A percentile compares a stretch with the other conserved stretches of the same genome.
Evolutionary conservation across 2,797 vertebrate genomes (phyloP).

Genomic region (Esox masquinongy): DNA sequence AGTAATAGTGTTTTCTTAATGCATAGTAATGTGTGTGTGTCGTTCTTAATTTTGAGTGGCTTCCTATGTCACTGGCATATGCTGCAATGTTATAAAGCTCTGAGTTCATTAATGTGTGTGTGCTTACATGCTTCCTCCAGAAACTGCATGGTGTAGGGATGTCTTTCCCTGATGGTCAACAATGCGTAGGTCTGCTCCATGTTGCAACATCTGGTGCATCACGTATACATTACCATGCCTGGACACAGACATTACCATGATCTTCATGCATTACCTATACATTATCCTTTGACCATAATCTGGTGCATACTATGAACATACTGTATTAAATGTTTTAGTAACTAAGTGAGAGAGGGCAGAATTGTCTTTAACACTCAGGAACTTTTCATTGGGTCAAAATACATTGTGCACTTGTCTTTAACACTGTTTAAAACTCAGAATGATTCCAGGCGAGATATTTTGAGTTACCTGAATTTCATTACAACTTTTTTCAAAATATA

Average conservation of each 20-base stretch:
- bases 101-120: neutral
- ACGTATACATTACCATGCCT: conserved; percentile 79
- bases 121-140: conserved; percentile 80
- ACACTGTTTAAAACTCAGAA: too few species aligned
- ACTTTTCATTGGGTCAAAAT: too few species aligned
- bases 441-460: too few species aligned
- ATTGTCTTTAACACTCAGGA: too few species aligned
- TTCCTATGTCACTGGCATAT: neutral
- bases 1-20: neutral
- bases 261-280: too few species aligned
- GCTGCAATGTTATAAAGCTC: neutral
- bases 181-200: conserved; percentile 71
- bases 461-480: too few species aligned
- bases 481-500: too few species aligned
- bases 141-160: conserved; percentile 76
- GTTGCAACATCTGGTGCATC: conserved; percentile 80
- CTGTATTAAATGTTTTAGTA: too few species aligned
- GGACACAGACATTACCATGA: conserved; percentile 9
- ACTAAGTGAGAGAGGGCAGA: too few species aligned
- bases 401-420: too few species aligned
- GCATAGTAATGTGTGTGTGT: neutral
- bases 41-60: neutral
- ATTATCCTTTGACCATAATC: too few species aligned
- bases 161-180: conserved; percentile 76
- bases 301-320: too few species aligned